Base-by-base conservation (phyloP, 2,888 invertebrate genomes). In the Sarcophaga variegata region DNA sequence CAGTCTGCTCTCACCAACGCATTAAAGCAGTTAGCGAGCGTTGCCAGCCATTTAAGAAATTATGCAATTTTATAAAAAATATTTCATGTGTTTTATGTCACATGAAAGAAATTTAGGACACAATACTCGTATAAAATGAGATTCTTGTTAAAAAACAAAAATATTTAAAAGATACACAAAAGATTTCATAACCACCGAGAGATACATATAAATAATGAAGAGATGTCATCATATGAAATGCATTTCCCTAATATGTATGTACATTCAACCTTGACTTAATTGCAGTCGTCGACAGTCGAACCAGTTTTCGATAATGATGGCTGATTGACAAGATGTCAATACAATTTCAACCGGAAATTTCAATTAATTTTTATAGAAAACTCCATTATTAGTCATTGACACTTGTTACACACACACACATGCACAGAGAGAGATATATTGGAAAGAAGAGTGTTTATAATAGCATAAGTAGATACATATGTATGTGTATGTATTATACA, bases 1-100 rank as follows among this genome's bases (percentile, higher is more conserved):
- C 37, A 37, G 37, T 37, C 37, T 37, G 37, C 37, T 69, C 54
- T 47, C 20, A 37, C 45, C 54, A 67, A 54, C 54, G 72, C 12
- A 78, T 79, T 75, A 75, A 84, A 25, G 12, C 64, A 83, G 59
- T 69, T 69, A 79, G 63, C 63, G 25, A 70, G 70, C 70, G 62
- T 79, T 79, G 69, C 59, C 75, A 75, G 75, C 27, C 74, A 80
- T 59, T 80, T 84, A 49, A 62, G 64, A 25, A 25, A 45, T 84
- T 84, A 84, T 84, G 83, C 70, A 84, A 84, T 80, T 59, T 70
- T 45, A 81, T 8, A 69, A 76, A 25, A 70, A 27, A 64, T 2
- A 6, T 37, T 37, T 37, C 37, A 6, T 0, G 8, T 37, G 37
- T 37, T 37, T 37, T 37, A 37, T 37, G 8, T 37, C 37, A 37